Percentiles rank a stretch among this genome's conserved stretches.
These are phyloP conservation scores for Ptilorrhoa leucosticta DNA, from an alignment of 2,113 vertebrate genomes.

Conservation along the genomic window DNA sequence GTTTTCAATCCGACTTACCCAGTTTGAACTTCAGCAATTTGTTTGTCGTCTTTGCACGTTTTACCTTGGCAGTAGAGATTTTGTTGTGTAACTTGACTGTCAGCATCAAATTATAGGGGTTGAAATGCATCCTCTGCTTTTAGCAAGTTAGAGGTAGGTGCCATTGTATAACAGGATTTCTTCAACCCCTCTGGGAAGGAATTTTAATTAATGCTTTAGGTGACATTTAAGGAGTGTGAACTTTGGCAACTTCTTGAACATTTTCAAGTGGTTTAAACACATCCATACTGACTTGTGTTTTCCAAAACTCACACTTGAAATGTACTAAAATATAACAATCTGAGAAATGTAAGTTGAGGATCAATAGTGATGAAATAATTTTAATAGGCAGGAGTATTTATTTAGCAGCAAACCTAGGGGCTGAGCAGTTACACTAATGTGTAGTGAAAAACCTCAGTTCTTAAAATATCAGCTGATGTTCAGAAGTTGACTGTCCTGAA, in stretches of 20 bases:
- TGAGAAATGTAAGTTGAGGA: background rate
- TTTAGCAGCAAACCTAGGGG: background rate
- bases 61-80: background rate
- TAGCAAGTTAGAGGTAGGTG: background rate
- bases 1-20: rapidly evolving
- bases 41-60: background rate
- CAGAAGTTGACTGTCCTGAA: background rate
- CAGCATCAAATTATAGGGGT: background rate
- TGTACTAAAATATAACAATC: background rate
- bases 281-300: background rate
- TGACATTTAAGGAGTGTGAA: slow-evolving; percentile 25
- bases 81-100: background rate
- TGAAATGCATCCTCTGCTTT: background rate
- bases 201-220: slow-evolving; percentile 19
- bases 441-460: background rate
- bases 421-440: background rate
- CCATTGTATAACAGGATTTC: background rate
- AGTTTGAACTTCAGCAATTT: background rate
- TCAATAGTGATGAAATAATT: background rate
- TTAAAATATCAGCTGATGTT: background rate
- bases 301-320: background rate
- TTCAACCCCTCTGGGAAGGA: background rate
- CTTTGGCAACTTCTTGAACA: background rate
- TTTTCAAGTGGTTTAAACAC: background rate
- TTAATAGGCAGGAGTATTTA: background rate